Percentiles rank a stretch among this genome's conserved stretches.
phyloP scores from a whole-genome alignment of 1,140 invertebrate genomes.

The Micrasema longulum region DNA sequence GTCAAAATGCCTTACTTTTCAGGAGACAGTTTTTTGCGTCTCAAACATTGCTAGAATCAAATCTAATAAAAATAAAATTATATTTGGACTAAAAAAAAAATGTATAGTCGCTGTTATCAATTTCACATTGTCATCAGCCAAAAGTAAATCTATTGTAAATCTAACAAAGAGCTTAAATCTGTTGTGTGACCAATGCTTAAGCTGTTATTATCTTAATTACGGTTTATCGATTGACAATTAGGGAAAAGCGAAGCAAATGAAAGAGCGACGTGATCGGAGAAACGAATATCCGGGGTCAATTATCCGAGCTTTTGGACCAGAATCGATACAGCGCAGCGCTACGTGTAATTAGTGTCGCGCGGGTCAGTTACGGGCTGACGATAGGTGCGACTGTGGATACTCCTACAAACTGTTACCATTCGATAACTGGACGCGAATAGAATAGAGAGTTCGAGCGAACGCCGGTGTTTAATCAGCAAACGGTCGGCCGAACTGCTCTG shows the following conservation, averaged over 20 bases:
- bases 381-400: background rate
- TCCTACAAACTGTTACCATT: conserved; percentile 13
- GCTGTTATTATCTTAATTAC: background rate
- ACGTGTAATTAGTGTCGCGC: conserved; percentile 16
- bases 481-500: background rate
- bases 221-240: conserved; percentile 4
- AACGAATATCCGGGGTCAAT: conserved; percentile 7
- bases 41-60: too few relatives aligned
- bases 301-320: background rate
- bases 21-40: too few relatives aligned
- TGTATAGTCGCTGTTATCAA: too few relatives aligned
- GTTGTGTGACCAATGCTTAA: background rate
- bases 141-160: too few relatives aligned
- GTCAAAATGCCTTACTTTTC: too few relatives aligned
- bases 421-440: conserved; percentile 24
- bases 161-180: background rate
- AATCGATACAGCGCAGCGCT: conserved; percentile 5
- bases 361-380: conserved; percentile 5
- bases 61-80: too few relatives aligned
- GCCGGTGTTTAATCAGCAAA: background rate
- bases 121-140: too few relatives aligned
- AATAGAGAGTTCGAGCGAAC: conserved; percentile 22
- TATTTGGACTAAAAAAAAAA: too few relatives aligned
- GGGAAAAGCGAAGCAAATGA: conserved; percentile 18
- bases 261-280: background rate